A percentile compares a stretch with the other conserved stretches of the same genome.
Conservation (phyloP, 2,113 vertebrate genomes). For the human (Homo sapiens) region DNA sequence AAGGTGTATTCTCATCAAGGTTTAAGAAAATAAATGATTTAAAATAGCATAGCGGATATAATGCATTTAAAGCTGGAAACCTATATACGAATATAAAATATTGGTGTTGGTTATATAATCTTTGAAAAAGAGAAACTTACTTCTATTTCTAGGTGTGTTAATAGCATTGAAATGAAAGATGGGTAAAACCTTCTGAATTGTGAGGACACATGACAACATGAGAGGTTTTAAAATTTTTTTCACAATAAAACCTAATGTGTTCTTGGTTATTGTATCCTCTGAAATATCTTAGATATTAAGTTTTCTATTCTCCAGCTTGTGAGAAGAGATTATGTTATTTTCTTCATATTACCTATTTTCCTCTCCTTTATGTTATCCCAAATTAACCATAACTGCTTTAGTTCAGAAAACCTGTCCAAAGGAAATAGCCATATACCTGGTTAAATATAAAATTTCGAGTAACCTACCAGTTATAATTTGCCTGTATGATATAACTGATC, state of each 20-base stretch:
- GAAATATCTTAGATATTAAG: neutral
- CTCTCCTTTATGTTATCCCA: neutral
- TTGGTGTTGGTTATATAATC: neutral
- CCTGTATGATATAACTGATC: neutral
- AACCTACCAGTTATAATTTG: neutral
- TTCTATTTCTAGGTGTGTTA: neutral
- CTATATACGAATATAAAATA: neutral
- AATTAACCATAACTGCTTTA: neutral
- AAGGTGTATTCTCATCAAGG: neutral
- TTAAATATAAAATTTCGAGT: neutral
- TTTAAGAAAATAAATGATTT: neutral
- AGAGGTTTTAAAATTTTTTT: neutral
- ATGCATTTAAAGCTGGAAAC: neutral
- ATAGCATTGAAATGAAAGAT: neutral
- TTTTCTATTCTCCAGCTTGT: neutral
- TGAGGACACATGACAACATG: neutral
- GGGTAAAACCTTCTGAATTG: neutral
- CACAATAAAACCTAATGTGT: neutral
- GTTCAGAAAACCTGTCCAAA: neutral
- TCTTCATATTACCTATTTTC: neutral
- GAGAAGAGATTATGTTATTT: constrained; percentile 15
- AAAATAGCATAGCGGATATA: neutral
- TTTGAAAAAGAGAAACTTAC: neutral
- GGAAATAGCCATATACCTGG: neutral
- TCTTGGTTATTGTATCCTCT: neutral